Percentiles rank a stretch among this genome's conserved stretches.
Conservation (phyloP, 35 echinoderm and acorn worm species). For the Lytechinus variegatus region DNA sequence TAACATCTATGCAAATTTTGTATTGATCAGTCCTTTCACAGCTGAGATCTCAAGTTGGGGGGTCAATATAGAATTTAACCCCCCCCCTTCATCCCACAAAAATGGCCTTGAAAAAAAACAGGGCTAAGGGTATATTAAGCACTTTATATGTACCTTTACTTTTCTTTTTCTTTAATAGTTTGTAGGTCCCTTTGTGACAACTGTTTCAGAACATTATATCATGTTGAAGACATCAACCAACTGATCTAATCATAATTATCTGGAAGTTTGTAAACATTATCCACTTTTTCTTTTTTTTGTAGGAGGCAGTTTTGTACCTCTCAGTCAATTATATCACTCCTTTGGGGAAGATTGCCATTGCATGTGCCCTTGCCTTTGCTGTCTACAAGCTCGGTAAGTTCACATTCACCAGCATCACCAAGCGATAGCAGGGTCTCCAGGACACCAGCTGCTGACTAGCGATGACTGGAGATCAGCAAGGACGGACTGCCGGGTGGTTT, state of each 20-base stretch:
- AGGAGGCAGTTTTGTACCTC: neutral
- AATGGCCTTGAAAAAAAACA: no score
- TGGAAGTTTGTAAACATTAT: neutral
- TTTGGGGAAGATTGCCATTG: neutral
- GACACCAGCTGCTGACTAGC: neutral
- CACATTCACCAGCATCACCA: neutral
- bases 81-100: no score
- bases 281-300: neutral
- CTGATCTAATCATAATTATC: neutral
- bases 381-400: slow-evolving; percentile 8
- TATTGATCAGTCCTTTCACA: no score
- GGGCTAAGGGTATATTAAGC: no score
- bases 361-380: neutral
- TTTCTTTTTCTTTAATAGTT: no score
- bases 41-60: no score
- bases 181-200: no score
- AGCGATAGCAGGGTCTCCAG: neutral
- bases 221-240: neutral
- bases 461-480: neutral
- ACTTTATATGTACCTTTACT: no score
- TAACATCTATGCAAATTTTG: no score
- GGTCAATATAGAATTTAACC: no score
- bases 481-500: neutral
- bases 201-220: no score
- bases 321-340: neutral